These are phyloP conservation scores for Cephalopholis sonnerati DNA, from an alignment of 2,113 vertebrate species.

Conservation along the genomic window DNA sequence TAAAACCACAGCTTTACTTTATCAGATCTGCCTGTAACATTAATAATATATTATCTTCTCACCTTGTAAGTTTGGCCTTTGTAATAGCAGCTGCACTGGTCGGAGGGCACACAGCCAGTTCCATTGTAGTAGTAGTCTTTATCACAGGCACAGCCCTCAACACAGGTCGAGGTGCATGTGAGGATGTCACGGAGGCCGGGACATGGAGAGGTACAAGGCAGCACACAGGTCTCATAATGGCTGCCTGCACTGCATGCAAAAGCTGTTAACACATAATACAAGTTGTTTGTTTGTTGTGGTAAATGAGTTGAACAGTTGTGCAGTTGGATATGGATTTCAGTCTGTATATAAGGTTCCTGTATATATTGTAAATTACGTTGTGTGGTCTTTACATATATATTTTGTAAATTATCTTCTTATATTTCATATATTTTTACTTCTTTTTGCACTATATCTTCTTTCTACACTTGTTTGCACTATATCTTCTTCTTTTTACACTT, in stretches of 20 bases:
- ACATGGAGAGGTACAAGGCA: slow-evolving; percentile 79
- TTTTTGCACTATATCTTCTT: too few relatives aligned
- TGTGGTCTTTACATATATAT: too few relatives aligned
- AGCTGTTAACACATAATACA: slow-evolving; percentile 11
- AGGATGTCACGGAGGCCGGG: slow-evolving; percentile 19
- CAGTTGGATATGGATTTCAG: background rate
- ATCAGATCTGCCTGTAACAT: background rate
- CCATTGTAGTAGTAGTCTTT: slow-evolving; percentile 68
- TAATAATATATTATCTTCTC: background rate
- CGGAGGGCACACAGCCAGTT: slow-evolving; percentile 69
- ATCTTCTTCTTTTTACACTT: too few relatives aligned
- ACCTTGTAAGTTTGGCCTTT: slow-evolving; percentile 83
- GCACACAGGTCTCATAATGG: slow-evolving; percentile 79
- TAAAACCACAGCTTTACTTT: background rate
- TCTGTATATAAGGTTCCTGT: too few relatives aligned
- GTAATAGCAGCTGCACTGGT: slow-evolving; percentile 84
- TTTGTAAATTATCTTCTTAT: too few relatives aligned
- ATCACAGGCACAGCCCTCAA: slow-evolving; percentile 86
- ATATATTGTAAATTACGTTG: too few relatives aligned
- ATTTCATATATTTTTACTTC: too few relatives aligned
- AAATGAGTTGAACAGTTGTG: background rate
- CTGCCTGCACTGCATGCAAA: slow-evolving; percentile 80
- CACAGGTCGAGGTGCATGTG: slow-evolving; percentile 67
- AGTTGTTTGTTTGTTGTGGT: background rate
- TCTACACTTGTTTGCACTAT: too few relatives aligned